These are phyloP conservation scores for Plebejus argus DNA, from an alignment of 2,888 invertebrate species.

Conservation along the genomic window DNA sequence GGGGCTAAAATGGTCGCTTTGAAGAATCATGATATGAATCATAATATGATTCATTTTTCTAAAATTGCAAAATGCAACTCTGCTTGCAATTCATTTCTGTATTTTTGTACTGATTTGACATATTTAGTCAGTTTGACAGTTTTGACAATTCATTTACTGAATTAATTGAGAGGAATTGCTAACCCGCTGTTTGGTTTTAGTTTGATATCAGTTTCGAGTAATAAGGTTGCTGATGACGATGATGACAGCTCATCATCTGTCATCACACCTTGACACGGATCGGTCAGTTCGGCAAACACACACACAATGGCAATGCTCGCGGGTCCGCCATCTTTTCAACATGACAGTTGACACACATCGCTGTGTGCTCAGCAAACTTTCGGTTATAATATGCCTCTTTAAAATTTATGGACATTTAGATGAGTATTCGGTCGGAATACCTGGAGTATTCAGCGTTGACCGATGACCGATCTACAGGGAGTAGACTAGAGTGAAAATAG, in stretches of 20 bases:
- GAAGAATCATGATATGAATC: too few relatives aligned
- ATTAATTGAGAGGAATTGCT: too few relatives aligned
- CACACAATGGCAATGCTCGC: constrained; percentile 15
- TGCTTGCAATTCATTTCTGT: too few relatives aligned
- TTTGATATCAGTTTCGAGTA: too few relatives aligned
- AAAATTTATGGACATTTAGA: neutral
- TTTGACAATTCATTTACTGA: too few relatives aligned
- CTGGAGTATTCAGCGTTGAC: neutral
- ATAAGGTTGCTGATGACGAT: neutral
- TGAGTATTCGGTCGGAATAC: neutral
- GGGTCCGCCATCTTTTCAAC: constrained; percentile 13
- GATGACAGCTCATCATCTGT: neutral
- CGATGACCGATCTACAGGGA: neutral
- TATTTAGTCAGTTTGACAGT: too few relatives aligned
- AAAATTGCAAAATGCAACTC: too few relatives aligned
- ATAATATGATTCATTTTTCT: too few relatives aligned
- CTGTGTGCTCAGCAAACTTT: constrained; percentile 9
- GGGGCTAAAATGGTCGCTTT: too few relatives aligned
- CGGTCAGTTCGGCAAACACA: neutral
- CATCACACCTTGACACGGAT: constrained; percentile 21
- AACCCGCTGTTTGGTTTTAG: too few relatives aligned
- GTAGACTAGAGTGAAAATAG: too few relatives aligned
- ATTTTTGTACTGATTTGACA: too few relatives aligned
- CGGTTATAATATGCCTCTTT: constrained; percentile 8
- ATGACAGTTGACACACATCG: neutral